Evolutionary conservation across 1,140 invertebrate genomes (phyloP).

Genomic region (Drosophila funebris): DNA sequence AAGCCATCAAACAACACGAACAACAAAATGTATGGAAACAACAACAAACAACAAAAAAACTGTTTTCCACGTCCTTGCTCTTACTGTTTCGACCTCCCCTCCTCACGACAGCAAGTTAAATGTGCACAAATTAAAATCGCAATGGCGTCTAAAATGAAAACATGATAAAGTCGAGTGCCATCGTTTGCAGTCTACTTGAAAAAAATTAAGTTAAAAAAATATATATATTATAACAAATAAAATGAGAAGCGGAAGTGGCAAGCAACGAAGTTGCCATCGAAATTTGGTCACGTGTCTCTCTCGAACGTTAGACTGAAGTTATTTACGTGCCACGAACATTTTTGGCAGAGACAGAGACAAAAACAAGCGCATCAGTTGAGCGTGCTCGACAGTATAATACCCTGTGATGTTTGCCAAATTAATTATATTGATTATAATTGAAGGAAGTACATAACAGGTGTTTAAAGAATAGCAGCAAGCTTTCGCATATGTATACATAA

Average conservation of each 20-base stretch:
- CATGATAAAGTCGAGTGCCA: slow-evolving; percentile 58
- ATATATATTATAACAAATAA: neutral
- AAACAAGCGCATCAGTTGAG: too few species aligned
- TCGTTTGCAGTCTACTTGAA: slow-evolving; percentile 3
- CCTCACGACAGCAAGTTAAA: slow-evolving; percentile 21
- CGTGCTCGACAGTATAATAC: too few species aligned
- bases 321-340: slow-evolving; percentile 73
- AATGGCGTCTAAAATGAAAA: slow-evolving; percentile 63
- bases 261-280: slow-evolving; percentile 68
- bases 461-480: too few species aligned
- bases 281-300: slow-evolving; percentile 72
- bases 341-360: too few species aligned
- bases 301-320: slow-evolving; percentile 47
- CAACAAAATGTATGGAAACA: slow-evolving; percentile 19
- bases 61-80: neutral
- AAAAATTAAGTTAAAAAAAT: slow-evolving; percentile 3
- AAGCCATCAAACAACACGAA: slow-evolving; percentile 7
- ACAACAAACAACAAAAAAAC: slow-evolving; percentile 43
- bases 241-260: slow-evolving; percentile 1
- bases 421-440: too few species aligned
- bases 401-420: too few species aligned
- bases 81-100: neutral
- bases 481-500: too few species aligned
- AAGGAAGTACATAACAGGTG: too few species aligned
- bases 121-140: slow-evolving; percentile 68